These are phyloP conservation scores for Chinchilla lanigera DNA, from an alignment of 2,113 vertebrate genomes.

Conservation along the genomic window DNA sequence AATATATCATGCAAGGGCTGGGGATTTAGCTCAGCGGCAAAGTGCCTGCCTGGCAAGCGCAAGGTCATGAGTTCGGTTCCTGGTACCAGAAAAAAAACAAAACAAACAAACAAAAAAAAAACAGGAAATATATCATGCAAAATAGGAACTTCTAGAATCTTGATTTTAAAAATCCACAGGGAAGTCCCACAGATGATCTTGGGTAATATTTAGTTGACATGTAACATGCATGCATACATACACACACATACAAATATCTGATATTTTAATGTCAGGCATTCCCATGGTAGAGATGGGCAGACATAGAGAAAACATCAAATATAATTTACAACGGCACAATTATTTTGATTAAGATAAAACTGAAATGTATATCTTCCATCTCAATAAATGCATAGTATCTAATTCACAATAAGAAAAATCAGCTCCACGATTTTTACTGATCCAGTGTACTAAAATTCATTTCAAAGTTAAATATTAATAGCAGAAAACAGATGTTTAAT, in stretches of 20 bases:
- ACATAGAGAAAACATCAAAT: neutral
- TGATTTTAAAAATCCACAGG: neutral
- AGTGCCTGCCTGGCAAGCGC: too few species aligned
- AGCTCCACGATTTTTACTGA: neutral
- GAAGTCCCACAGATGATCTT: neutral
- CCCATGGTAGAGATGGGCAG: neutral
- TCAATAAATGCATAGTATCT: neutral
- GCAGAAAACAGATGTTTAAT: neutral
- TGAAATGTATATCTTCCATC: neutral
- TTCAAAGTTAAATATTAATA: neutral
- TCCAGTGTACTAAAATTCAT: neutral
- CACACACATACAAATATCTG: neutral
- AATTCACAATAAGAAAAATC: neutral
- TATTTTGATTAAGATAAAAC: neutral
- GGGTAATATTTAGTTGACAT: neutral
- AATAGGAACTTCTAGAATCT: neutral
- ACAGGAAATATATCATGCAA: neutral
- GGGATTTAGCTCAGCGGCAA: too few species aligned
- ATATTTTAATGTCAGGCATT: neutral
- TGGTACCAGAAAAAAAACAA: too few species aligned
- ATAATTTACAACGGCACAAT: neutral
- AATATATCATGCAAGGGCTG: neutral
- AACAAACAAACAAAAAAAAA: too few species aligned
- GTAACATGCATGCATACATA: neutral
- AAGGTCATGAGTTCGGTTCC: too few species aligned